Conservation (phyloP, 2,797 vertebrate species). For the Sylvia borin region DNA sequence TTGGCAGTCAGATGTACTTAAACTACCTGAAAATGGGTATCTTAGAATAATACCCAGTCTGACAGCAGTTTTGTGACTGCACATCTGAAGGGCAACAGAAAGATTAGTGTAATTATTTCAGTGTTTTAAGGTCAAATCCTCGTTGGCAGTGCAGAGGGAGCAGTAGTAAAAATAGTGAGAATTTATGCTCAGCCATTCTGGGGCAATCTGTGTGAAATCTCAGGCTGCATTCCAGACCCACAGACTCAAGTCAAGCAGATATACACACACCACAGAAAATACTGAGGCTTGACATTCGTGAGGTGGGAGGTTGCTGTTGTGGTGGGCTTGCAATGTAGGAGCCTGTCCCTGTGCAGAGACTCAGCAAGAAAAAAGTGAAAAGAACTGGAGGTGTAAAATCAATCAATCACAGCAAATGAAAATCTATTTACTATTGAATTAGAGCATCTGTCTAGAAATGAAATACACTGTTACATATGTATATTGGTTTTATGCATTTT, state of each 20-base stretch:
- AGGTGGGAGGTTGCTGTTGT: background rate
- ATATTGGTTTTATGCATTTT: background rate
- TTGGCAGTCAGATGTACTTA: background rate
- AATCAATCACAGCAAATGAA: background rate
- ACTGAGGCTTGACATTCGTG: background rate
- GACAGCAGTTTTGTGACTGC: background rate
- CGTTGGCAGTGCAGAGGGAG: background rate
- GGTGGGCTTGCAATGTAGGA: background rate
- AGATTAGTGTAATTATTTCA: background rate
- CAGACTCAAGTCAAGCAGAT: background rate
- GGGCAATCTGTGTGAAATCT: background rate
- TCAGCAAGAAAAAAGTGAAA: background rate
- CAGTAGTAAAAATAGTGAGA: background rate
- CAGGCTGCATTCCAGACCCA: background rate
- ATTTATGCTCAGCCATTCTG: background rate
- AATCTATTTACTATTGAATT: background rate
- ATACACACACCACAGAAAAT: background rate
- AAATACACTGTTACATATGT: background rate
- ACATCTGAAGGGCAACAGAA: background rate
- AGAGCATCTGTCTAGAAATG: background rate
- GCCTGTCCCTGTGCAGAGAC: background rate
- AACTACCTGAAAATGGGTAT: background rate
- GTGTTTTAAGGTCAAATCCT: background rate
- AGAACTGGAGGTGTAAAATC: constrained; percentile 2
- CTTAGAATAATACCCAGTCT: background rate